Conservation (phyloP, 2,113 vertebrate species). For the Lepisosteus osseus region DNA sequence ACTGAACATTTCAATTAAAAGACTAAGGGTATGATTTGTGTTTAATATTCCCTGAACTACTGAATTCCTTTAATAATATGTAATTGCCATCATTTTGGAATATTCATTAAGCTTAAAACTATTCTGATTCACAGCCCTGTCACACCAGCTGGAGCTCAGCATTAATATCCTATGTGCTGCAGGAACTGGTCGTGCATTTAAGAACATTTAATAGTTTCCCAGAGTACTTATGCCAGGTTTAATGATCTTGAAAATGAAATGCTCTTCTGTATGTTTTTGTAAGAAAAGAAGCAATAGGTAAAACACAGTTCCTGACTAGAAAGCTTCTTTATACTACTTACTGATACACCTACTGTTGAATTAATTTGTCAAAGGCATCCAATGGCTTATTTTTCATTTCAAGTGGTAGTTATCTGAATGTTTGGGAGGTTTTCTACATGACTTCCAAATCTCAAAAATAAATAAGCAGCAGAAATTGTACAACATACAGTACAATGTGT, state of each 20-base stretch:
- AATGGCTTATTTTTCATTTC: too few relatives aligned
- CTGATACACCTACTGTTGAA: too few relatives aligned
- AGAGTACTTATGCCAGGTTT: background rate
- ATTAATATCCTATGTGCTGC: background rate
- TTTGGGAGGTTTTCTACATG: too few relatives aligned
- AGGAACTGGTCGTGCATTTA: constrained; percentile 5
- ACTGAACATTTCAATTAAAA: background rate
- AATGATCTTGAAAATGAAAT: constrained; percentile 1
- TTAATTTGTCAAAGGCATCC: too few relatives aligned
- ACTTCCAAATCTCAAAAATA: too few relatives aligned
- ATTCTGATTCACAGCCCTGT: constrained; percentile 5
- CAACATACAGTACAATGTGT: too few relatives aligned
- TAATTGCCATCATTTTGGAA: background rate
- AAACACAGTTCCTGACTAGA: background rate
- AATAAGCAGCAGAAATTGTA: too few relatives aligned
- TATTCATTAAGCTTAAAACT: constrained; percentile 14
- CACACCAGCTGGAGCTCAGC: background rate
- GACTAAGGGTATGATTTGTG: background rate
- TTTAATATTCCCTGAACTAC: constrained; percentile 2
- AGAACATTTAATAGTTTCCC: background rate
- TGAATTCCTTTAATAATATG: constrained; percentile 7
- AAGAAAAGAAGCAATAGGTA: background rate
- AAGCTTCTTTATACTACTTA: background rate
- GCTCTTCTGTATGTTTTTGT: background rate
- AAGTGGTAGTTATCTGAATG: too few relatives aligned